Conservation (phyloP, 2,113 vertebrate genomes). For the Trematocara macrostoma region DNA sequence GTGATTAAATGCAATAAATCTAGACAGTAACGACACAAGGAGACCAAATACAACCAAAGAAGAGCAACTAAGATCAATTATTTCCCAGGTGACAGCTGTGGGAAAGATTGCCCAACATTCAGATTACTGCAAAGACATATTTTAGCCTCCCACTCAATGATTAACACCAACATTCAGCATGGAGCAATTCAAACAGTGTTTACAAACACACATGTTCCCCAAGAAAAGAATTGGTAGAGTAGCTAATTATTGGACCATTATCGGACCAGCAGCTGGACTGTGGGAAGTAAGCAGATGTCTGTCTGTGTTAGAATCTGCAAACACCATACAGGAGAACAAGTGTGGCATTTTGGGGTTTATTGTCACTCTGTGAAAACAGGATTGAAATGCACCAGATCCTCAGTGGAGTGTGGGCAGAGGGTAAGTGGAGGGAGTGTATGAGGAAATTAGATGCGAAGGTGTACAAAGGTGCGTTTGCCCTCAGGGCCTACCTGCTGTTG, state of each 20-base stretch:
- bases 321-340: neutral
- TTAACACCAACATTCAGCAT: slow-evolving; percentile 1
- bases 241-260: slow-evolving; percentile 1
- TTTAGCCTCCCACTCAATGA: slow-evolving; percentile 17
- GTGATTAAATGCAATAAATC: slow-evolving; percentile 46
- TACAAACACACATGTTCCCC: neutral
- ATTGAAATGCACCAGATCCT: neutral
- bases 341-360: slow-evolving; percentile 5
- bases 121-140: slow-evolving; percentile 11
- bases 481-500: slow-evolving; percentile 7
- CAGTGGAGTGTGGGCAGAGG: neutral
- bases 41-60: neutral
- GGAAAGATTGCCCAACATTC: slow-evolving; percentile 42
- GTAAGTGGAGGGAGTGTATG: neutral
- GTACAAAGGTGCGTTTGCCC: slow-evolving; percentile 32
- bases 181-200: slow-evolving; percentile 34
- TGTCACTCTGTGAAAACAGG: neutral
- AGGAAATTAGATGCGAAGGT: slow-evolving; percentile 3
- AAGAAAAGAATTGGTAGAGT: slow-evolving; percentile 3
- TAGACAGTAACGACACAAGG: neutral
- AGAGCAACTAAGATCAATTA: neutral
- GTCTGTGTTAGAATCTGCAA: neutral
- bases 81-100: slow-evolving; percentile 22
- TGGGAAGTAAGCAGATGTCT: neutral
- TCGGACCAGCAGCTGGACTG: slow-evolving; percentile 16